A percentile compares a stretch with the other conserved stretches of the same genome.
Conservation (phyloP, 2,113 vertebrate species). For the Turdus rufiventris region DNA sequence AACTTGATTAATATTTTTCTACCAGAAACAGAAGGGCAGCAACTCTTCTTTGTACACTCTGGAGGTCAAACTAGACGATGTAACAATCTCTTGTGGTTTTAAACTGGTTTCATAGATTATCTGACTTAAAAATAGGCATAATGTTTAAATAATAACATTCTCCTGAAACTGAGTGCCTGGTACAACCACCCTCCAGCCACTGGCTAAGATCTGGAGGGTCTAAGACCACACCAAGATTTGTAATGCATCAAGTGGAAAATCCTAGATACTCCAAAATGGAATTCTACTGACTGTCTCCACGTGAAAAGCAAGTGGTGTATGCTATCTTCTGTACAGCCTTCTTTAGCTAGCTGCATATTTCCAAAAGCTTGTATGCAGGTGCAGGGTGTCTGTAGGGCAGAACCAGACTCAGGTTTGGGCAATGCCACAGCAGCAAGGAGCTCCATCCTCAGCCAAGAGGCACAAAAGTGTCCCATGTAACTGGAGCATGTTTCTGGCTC, state of each 20-base stretch:
- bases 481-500: background rate
- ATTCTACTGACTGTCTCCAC: background rate
- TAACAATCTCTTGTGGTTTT: background rate
- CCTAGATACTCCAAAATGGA: background rate
- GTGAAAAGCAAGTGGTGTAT: accelerated
- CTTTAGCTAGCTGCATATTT: background rate
- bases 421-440: background rate
- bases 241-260: background rate
- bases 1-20: background rate
- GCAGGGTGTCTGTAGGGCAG: accelerated
- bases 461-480: accelerated
- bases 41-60: background rate
- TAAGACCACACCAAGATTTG: accelerated
- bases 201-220: background rate
- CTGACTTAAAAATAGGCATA: slow-evolving; percentile 8
- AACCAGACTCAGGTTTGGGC: background rate
- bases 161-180: background rate
- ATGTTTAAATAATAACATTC: slow-evolving; percentile 3
- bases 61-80: background rate
- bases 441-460: background rate
- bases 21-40: background rate
- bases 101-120: slow-evolving; percentile 16
- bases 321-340: background rate
- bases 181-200: background rate
- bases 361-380: accelerated